Evolutionary conservation across 2,888 invertebrate genomes (phyloP).

Genomic region (Tenthredo livida): DNA sequence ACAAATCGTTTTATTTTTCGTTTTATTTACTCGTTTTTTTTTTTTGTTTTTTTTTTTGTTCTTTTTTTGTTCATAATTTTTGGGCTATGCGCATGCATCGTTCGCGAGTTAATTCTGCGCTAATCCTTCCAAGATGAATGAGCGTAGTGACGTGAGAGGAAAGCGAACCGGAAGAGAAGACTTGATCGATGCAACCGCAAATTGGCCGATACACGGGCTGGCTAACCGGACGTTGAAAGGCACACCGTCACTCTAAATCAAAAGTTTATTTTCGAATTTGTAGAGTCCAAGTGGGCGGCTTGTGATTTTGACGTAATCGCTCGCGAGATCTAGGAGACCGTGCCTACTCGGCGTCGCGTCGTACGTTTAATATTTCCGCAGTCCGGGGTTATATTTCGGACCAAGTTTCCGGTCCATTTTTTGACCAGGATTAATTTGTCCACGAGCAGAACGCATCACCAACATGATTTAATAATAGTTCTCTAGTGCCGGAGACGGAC

Average conservation of each 20-base stretch:
- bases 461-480: conserved; percentile 48
- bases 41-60: no score
- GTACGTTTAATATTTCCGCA: conserved; percentile 65
- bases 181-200: conserved; percentile 51
- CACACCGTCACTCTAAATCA: conserved; percentile 51
- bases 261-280: conserved; percentile 50
- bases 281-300: conserved; percentile 10
- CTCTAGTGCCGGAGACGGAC: not conserved
- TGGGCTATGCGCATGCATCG: not conserved
- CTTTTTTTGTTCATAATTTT: not conserved
- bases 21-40: not conserved
- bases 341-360: conserved; percentile 50
- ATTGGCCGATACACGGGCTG: conserved; percentile 48
- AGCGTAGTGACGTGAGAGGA: not conserved
- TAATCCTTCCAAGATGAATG: not conserved
- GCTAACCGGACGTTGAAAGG: conserved; percentile 45
- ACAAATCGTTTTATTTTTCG: not conserved
- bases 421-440: conserved; percentile 43
- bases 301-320: conserved; percentile 53
- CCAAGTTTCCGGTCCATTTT: conserved; percentile 64
- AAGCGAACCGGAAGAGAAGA: conserved; percentile 41
- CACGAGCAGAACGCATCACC: not conserved
- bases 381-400: conserved; percentile 57
- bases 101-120: not conserved
- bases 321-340: conserved; percentile 20